Conservation (phyloP, 1,140 invertebrate genomes). For the Pemphigus obesinymphae region DNA sequence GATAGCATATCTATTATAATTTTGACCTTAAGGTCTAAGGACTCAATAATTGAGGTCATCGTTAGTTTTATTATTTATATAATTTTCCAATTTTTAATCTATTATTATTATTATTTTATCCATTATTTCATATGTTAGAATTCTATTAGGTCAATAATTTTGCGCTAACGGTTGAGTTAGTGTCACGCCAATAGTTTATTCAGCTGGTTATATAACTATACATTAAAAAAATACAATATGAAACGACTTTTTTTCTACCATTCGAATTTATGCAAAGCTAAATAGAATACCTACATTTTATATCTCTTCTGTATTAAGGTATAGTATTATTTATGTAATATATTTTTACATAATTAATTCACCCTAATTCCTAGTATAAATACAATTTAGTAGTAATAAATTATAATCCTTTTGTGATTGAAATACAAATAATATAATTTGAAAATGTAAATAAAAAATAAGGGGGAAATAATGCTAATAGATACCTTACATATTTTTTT, state of each 20-base stretch:
- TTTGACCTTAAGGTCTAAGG: neutral
- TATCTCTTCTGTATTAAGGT: neutral
- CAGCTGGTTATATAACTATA: slow-evolving; percentile 36
- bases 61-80: neutral
- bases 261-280: neutral
- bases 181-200: neutral
- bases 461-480: neutral
- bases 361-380: no score
- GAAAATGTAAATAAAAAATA: neutral
- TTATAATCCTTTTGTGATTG: neutral
- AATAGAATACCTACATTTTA: neutral
- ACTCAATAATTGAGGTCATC: slow-evolving; percentile 26
- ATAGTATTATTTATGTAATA: neutral
- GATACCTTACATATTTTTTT: neutral
- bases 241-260: neutral
- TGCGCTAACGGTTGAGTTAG: neutral
- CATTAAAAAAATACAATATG: neutral
- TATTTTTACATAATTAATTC: no score
- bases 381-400: no score
- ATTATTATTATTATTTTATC: no score
- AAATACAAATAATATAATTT: neutral
- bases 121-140: neutral
- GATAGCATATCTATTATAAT: neutral
- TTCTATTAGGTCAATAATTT: slow-evolving; percentile 15
- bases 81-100: neutral